Base-by-base conservation (phyloP, 2,113 vertebrate species). In the Anguilla japonica region DNA sequence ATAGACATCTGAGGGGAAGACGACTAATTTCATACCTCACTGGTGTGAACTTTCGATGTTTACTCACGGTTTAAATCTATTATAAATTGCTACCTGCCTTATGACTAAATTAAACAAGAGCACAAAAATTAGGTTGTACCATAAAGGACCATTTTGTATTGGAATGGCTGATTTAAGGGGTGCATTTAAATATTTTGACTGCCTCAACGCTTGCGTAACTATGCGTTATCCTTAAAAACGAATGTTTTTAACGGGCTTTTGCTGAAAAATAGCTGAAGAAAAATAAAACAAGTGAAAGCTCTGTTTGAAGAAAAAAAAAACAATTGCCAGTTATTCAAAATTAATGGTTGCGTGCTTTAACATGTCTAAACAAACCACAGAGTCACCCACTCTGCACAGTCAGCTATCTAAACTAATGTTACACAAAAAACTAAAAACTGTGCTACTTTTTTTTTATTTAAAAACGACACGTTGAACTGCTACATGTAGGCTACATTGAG, bases 141-240 rank as follows among this genome's bases (percentile, higher is more conserved):
- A 46, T 26, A 67, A 26, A 67, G 0, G 20, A 67, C 3, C 20
- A 22, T 8, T 26, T 67, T 67, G 41, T 78, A 80, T 80, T 15
- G 39, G 40, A 80, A 80, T 46, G 84, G 84, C 41, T 84, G 84
- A 84, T 67, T 84, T 67, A 78, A 53, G 26, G 13, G 9, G 67
- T n/a, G 84, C 84, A 79, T 71, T 75, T 13, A 39, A 41, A 50
- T 71, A 29, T 84, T 75, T 79, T 50, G 39, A 80, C 79, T 80
- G 79, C 79, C 40, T 80, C 79, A 40, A 39, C 43, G 43, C 84
- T 84, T 84, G 84, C 67, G 75, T 84, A 84, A 84, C 67, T 67
- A 43, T 53, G 50, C 13, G 84, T 85, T 39, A 81, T 26, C 81
- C 71, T 13, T 75, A 13, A 29, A n/a, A 75, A 75, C 9, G 26